A percentile compares a stretch with the other conserved stretches of the same genome.
Conservation (phyloP, 2,797 vertebrate species). For the Adrianichthys oophorus region DNA sequence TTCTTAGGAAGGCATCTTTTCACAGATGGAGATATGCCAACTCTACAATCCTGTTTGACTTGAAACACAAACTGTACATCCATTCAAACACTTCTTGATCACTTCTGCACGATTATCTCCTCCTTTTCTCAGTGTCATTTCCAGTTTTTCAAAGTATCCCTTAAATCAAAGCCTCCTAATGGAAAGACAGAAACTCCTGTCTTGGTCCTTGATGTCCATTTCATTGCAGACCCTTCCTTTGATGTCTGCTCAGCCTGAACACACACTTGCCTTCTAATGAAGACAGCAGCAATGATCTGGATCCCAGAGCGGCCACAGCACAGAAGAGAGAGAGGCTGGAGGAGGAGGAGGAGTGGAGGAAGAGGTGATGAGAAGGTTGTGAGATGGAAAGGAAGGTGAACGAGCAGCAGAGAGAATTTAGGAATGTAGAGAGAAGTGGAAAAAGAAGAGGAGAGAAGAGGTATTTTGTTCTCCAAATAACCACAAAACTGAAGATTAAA, state of each 20-base stretch:
- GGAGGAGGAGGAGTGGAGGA: not conserved
- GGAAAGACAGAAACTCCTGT: constrained; percentile 1
- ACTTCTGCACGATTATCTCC: constrained; percentile 6
- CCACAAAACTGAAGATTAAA: too few species aligned
- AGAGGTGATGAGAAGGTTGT: not conserved
- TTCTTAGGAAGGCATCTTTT: not conserved
- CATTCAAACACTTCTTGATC: constrained; percentile 1
- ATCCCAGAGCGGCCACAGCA: constrained; percentile 22
- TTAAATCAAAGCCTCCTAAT: constrained; percentile 3
- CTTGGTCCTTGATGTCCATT: not conserved
- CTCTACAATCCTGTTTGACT: not conserved
- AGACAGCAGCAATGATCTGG: constrained; percentile 31
- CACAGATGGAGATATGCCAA: too few species aligned
- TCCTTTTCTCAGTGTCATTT: constrained; percentile 10
- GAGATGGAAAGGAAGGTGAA: constrained; percentile 2
- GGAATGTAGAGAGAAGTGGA: too few species aligned
- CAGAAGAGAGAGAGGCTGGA: not conserved
- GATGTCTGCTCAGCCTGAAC: constrained; percentile 9
- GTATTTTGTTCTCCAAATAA: too few species aligned
- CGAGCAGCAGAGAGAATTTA: not conserved
- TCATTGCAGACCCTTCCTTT: constrained; percentile 4
- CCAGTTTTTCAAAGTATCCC: constrained; percentile 9
- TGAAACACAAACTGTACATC: constrained; percentile 16
- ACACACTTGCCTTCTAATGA: constrained; percentile 15
- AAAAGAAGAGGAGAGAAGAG: too few species aligned